Evolutionary conservation across 2,888 invertebrate genomes (phyloP).

Genomic region (Orthosia gracilis): DNA sequence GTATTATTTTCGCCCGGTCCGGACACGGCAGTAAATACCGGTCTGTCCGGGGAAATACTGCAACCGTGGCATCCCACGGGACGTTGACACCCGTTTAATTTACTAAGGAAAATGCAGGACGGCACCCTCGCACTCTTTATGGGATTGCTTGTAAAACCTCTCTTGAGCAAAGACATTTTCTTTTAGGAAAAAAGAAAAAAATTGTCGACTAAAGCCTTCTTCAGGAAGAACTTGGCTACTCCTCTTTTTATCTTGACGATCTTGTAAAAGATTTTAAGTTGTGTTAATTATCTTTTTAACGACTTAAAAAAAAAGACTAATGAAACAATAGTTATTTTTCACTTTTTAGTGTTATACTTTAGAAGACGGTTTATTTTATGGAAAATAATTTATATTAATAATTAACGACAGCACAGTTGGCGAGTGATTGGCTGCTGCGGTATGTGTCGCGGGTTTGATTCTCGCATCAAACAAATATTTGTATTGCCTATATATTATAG

Average conservation of each 20-base stretch:
- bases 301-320: too few relatives aligned
- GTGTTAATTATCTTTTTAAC: not conserved
- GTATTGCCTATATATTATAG: too few relatives aligned
- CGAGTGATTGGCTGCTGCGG: too few relatives aligned
- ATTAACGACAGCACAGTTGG: too few relatives aligned
- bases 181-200: conserved; percentile 24
- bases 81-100: conserved; percentile 61
- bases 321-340: too few relatives aligned
- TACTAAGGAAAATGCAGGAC: conserved; percentile 52
- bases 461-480: too few relatives aligned
- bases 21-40: conserved; percentile 30
- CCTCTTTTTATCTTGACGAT: not conserved
- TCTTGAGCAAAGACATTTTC: conserved; percentile 40
- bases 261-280: conserved; percentile 9
- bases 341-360: too few relatives aligned
- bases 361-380: too few relatives aligned
- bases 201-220: conserved; percentile 2
- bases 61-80: conserved; percentile 39
- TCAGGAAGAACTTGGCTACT: conserved; percentile 9
- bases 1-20: conserved; percentile 32
- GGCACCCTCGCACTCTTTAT: conserved; percentile 47
- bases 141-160: conserved; percentile 49
- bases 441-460: too few relatives aligned
- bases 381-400: too few relatives aligned
- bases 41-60: conserved; percentile 34